phyloP scores from a whole-genome alignment of 2,113 vertebrate genomes.

The Calyptomena viridis region DNA sequence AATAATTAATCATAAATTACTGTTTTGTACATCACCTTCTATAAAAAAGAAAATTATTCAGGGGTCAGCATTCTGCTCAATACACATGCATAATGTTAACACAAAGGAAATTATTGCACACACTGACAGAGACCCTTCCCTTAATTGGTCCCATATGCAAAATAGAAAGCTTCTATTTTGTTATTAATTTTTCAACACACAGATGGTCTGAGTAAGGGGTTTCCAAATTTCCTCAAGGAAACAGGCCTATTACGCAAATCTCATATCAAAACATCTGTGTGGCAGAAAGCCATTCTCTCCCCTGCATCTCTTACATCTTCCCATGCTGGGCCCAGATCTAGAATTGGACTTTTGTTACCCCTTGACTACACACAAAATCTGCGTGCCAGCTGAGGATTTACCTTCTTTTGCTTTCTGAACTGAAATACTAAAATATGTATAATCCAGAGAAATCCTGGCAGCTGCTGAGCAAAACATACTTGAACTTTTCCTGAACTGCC shows the following conservation, averaged over 20 bases:
- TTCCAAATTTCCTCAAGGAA: slow-evolving; percentile 2
- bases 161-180: slow-evolving; percentile 2
- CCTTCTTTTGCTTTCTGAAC: not conserved
- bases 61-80: not conserved
- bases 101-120: not conserved
- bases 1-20: not conserved
- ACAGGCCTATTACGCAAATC: not conserved
- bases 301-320: not conserved
- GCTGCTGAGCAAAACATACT: slow-evolving; percentile 11
- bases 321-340: not conserved
- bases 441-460: slow-evolving; percentile 12
- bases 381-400: not conserved
- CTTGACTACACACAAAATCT: not conserved
- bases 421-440: not conserved
- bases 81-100: not conserved
- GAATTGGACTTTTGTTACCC: not conserved
- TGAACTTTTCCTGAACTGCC: slow-evolving; percentile 45
- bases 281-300: not conserved
- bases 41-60: not conserved
- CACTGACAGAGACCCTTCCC: not conserved
- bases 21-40: not conserved
- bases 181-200: not conserved
- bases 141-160: not conserved
- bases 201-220: not conserved
- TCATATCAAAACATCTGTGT: not conserved